Base-by-base conservation (phyloP, 2,113 vertebrate species). In the Rhinopithecus roxellana region DNA sequence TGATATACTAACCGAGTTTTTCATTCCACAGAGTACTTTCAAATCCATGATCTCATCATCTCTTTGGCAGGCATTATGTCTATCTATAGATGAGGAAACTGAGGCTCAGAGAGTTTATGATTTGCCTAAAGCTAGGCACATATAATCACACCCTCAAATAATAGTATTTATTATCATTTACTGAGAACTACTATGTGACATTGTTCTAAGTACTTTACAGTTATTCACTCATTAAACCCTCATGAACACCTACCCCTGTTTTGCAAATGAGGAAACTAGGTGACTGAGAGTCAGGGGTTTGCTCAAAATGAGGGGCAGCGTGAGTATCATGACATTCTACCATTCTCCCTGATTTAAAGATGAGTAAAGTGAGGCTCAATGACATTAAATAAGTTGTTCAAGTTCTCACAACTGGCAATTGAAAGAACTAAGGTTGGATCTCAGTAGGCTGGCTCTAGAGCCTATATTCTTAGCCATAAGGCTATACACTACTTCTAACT, bases 121-220 rank as follows among this genome's bases (percentile, higher is more conserved):
- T 94, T 90, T 92, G 35, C 52, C 35, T 86, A 85, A 89, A 78
- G 5, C 78, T 92, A 77, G 67, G 74, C 82, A n/a, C 20, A 93
- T 87, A 91, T 81, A 81, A 69, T 92, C 20, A 85, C 55, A 82
- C 35, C 84, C 27, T 81, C 48, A 80, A 81, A 75, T 79, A 86
- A 52, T 52, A 95, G 61, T 92, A 91, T 89, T 89, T 97, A 52
- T 89, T 79, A 79, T n/a, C 43, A 92, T 90, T 95, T 87, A 94
- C 40, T 90, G 30, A 90, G 32, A 8, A 80, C 77, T 95, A 48
- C n/a, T 67, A 20, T 83, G 8, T 95, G 52, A 35, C 48, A 89
- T 93, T 89, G 32, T 80, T 93, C 8, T 55, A 89, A 92, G 35
- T 92, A 59, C 30, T 96, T 97, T 93, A 52, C 45, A 78, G 77